phyloP scores from a whole-genome alignment of 2,113 vertebrate genomes.

The Helogale parvula region DNA sequence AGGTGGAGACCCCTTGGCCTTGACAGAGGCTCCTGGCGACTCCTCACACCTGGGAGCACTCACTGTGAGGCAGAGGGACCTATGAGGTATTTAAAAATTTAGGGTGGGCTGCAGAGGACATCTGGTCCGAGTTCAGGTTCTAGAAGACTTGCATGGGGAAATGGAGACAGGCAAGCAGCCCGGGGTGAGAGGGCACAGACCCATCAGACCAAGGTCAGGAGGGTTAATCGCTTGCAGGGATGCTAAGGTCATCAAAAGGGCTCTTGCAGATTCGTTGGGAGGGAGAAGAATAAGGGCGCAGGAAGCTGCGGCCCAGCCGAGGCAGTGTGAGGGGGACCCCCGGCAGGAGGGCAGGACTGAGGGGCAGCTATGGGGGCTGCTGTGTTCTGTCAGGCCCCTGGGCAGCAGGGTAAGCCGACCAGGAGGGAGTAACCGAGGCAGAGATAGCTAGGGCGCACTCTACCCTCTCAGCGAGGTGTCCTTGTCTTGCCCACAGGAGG shows the following conservation, averaged over 20 bases:
- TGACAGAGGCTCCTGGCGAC: neutral
- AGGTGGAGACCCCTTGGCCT: neutral
- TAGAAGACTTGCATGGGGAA: neutral
- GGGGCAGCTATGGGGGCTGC: neutral
- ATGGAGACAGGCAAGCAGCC: too few species aligned
- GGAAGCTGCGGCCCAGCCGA: neutral
- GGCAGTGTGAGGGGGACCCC: neutral
- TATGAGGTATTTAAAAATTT: neutral
- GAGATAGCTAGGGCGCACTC: neutral
- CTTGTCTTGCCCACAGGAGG: too few species aligned
- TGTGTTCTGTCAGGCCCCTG: neutral
- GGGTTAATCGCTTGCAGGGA: neutral
- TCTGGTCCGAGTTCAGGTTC: neutral
- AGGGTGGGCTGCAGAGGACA: neutral
- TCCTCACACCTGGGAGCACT: neutral
- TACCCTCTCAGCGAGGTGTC: neutral
- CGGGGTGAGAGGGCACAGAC: neutral
- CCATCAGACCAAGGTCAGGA: neutral
- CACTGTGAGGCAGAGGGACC: neutral
- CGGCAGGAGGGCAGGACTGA: neutral
- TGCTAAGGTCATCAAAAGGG: neutral
- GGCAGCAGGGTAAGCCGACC: neutral
- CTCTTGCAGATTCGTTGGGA: neutral
- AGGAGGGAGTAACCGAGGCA: neutral
- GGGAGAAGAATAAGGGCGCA: rapidly evolving